Conservation (phyloP, 2,797 vertebrate species). For the Hemitrygon akajei region DNA sequence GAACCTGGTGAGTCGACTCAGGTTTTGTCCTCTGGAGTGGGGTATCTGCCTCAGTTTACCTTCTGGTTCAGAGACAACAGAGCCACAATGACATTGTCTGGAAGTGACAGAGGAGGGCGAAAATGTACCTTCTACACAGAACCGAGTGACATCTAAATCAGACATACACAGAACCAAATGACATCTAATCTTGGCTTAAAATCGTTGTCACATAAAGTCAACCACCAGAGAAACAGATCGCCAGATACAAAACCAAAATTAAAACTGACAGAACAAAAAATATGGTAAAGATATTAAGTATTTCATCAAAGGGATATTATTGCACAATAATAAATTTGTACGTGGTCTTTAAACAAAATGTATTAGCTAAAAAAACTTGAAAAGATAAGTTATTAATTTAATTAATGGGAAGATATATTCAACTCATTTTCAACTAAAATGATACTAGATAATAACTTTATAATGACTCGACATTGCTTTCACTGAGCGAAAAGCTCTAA, state of each 20-base stretch:
- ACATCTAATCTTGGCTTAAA: neutral
- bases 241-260: conserved; percentile 8
- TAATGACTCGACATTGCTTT: conserved; percentile 15
- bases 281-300: conserved; percentile 10
- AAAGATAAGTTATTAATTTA: conserved; percentile 37
- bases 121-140: neutral
- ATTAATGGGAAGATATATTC: conserved; percentile 37
- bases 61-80: no score
- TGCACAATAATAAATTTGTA: conserved; percentile 31
- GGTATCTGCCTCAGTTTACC: no score
- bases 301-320: conserved; percentile 33
- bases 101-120: neutral
- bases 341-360: conserved; percentile 8
- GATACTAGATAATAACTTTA: conserved; percentile 37
- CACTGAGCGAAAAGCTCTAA: neutral
- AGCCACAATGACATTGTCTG: neutral
- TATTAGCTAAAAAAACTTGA: conserved; percentile 28
- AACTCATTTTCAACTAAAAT: conserved; percentile 33
- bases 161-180: neutral
- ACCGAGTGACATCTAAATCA: neutral
- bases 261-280: conserved; percentile 20
- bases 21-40: no score
- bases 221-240: neutral
- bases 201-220: neutral
- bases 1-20: no score